Conservation (phyloP, 2,888 invertebrate genomes). For the Dasysyrphus albostriatus region DNA sequence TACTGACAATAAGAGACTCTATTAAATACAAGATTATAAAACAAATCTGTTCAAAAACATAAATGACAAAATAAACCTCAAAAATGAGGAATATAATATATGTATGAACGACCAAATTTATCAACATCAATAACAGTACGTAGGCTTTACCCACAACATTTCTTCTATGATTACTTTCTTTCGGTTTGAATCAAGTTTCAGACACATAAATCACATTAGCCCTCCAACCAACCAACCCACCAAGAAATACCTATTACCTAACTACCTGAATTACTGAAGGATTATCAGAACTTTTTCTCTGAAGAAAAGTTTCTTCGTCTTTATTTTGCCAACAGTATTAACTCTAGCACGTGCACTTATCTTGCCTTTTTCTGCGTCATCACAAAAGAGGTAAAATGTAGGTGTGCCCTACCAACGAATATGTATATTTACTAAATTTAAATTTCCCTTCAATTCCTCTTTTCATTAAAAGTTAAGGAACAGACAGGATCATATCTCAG, state of each 20-base stretch:
- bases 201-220: neutral
- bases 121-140: too few relatives aligned
- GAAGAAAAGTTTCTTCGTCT: neutral
- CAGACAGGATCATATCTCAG: neutral
- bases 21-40: too few relatives aligned
- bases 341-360: neutral
- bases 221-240: neutral
- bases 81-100: too few relatives aligned
- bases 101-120: too few relatives aligned
- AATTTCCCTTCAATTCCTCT: neutral
- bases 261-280: neutral
- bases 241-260: neutral
- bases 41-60: too few relatives aligned
- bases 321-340: neutral
- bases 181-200: neutral
- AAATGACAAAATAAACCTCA: too few relatives aligned
- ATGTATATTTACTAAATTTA: neutral
- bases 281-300: neutral
- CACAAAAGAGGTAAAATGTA: neutral
- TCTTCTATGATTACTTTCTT: too few relatives aligned
- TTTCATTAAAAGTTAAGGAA: neutral
- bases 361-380: neutral
- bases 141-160: too few relatives aligned
- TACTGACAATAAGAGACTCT: too few relatives aligned
- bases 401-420: too few relatives aligned